Base-by-base conservation (phyloP, 2,888 invertebrate species). In the Eurytoma adleriae region DNA sequence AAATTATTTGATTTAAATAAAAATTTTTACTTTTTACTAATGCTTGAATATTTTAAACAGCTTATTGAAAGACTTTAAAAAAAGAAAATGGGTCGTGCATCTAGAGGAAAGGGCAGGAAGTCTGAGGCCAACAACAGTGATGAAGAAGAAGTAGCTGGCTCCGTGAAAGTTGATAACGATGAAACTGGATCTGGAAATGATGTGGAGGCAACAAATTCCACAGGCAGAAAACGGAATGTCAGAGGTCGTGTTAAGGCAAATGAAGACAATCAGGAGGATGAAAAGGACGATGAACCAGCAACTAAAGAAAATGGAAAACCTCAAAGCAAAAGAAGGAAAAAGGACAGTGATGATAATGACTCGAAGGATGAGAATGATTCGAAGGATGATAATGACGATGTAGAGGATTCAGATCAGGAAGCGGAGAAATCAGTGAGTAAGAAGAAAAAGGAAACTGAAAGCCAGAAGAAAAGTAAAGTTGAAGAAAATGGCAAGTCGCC, bases 141-240 rank as follows among this genome's bases (percentile, higher is more conserved):
- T 79, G 88, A 88, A 79, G 87, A 88, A 3, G 88, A 90, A 69
- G 89, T 88, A 86, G 88, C 88, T 89, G 88, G 88, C 88, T 90
- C 85, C 86, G 82, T 64, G 73, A 70, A 61, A 70, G 50, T 62
- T 52, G 70, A 85, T 57, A 80, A 73, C 40, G 83, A 84, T 2
- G 82, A 81, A 18, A 77, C 75, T 14, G 66, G 66, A 73, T 81
- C 67, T 50, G 48, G 24, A 0, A 66, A 83, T 14, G 82, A 82
- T 2, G 73, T 72, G 1, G 66, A 77, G 14, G 27, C 79, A 16
- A 40, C 67, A 20, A 85, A 73, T 69, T 66, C 83, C 3, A 10
- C 81, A 0, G 68, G 82, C 4, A 85, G 84, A 50, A 86, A 86
- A 48, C 85, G 88, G 74, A 66, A 83, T 64, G 83, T 83, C 27